phyloP scores from a whole-genome alignment of 2,888 invertebrate genomes.

The Phymatocera aterrima region DNA sequence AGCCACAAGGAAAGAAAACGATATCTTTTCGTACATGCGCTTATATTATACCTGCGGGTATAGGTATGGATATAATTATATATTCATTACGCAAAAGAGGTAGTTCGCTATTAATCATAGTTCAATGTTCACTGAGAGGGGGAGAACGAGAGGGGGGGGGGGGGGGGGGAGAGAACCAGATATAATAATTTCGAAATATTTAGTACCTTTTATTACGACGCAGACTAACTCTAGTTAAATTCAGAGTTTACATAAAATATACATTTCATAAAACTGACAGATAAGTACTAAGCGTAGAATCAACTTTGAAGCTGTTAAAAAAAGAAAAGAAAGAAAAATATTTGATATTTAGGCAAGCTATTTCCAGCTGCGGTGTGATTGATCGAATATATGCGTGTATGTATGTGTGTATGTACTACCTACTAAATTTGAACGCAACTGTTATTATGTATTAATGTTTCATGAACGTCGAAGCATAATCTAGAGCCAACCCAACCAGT shows the following conservation, averaged over 20 bases:
- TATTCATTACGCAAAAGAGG: no score
- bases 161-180: no score
- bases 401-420: background rate
- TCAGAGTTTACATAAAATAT: background rate
- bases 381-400: background rate
- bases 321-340: background rate
- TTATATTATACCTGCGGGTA: no score
- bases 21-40: background rate
- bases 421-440: background rate
- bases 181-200: no score
- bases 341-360: background rate
- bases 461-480: background rate
- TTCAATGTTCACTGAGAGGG: no score
- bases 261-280: background rate
- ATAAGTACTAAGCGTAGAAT: background rate
- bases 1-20: background rate
- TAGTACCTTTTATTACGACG: no score
- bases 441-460: slow-evolving; percentile 20
- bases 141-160: no score
- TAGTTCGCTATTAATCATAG: no score
- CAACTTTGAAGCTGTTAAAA: no score
- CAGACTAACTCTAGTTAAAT: no score
- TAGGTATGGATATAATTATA: no score
- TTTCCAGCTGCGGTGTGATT: background rate
- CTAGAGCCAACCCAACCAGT: slow-evolving; percentile 44